These are phyloP conservation scores for Cyanoliseus patagonus DNA, from an alignment of 2,113 vertebrate species.

Conservation along the genomic window DNA sequence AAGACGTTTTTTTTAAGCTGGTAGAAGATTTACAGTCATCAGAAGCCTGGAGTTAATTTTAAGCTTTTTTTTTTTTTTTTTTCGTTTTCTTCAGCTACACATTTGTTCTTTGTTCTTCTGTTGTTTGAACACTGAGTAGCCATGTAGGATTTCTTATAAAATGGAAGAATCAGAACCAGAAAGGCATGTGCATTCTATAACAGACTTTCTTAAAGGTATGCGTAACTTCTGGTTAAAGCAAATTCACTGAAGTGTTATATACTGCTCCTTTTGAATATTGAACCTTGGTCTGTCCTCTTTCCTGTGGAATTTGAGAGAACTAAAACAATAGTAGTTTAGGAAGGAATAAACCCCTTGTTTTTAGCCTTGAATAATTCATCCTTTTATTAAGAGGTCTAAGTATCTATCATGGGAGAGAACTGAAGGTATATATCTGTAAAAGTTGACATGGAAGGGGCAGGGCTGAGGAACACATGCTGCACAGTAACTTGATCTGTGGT, in stretches of 20 bases:
- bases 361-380: neutral
- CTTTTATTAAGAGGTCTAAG: neutral
- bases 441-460: neutral
- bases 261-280: neutral
- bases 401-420: neutral
- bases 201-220: neutral
- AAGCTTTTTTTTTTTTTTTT: neutral
- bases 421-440: neutral
- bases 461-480: neutral
- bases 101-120: conserved; percentile 6
- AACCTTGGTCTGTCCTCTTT: neutral
- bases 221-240: neutral
- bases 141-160: conserved; percentile 3
- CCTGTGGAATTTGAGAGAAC: neutral
- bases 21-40: conserved; percentile 1
- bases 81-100: neutral
- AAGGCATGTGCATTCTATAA: neutral
- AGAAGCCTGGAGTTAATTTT: conserved; percentile 58
- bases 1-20: neutral
- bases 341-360: neutral
- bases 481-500: neutral
- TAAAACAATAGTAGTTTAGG: neutral
- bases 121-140: neutral
- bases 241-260: neutral
- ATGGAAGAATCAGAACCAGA: neutral